These are phyloP conservation scores for Hycleus phaleratus DNA, from an alignment of 1,140 invertebrate genomes.

Conservation along the genomic window DNA sequence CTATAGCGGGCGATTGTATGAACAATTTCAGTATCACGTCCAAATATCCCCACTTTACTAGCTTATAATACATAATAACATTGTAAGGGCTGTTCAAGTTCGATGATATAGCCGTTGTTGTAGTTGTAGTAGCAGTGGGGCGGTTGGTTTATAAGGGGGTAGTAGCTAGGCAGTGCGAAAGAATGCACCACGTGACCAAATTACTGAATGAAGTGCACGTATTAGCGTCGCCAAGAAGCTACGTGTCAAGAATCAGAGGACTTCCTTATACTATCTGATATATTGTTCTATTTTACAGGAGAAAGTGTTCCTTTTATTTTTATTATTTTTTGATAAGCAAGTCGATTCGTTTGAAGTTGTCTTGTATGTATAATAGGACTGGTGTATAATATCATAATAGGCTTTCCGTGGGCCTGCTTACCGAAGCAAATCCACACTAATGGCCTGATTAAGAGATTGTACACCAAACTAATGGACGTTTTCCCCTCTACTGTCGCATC, in stretches of 20 bases:
- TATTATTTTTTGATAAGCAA: background rate
- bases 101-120: background rate
- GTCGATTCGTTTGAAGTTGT: slow-evolving; percentile 19
- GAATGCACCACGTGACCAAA: slow-evolving; percentile 34
- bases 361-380: slow-evolving; percentile 22
- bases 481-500: slow-evolving; percentile 8
- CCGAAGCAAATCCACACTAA: slow-evolving; percentile 33
- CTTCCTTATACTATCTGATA: too few relatives aligned
- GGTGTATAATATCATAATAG: slow-evolving; percentile 37
- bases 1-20: background rate
- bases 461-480: slow-evolving; percentile 29
- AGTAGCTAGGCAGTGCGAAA: slow-evolving; percentile 17
- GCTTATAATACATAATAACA: slow-evolving; percentile 32
- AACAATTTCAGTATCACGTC: slow-evolving; percentile 27
- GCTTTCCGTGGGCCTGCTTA: slow-evolving; percentile 32
- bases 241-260: slow-evolving; percentile 29
- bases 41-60: slow-evolving; percentile 25
- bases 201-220: slow-evolving; percentile 30
- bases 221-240: slow-evolving; percentile 24
- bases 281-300: background rate
- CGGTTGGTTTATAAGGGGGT: background rate
- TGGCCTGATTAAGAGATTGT: slow-evolving; percentile 38
- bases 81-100: slow-evolving; percentile 16
- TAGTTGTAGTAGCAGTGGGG: background rate
- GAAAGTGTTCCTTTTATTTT: background rate